Conservation (phyloP, 2,113 vertebrate genomes). For the Gambusia holbrooki region DNA sequence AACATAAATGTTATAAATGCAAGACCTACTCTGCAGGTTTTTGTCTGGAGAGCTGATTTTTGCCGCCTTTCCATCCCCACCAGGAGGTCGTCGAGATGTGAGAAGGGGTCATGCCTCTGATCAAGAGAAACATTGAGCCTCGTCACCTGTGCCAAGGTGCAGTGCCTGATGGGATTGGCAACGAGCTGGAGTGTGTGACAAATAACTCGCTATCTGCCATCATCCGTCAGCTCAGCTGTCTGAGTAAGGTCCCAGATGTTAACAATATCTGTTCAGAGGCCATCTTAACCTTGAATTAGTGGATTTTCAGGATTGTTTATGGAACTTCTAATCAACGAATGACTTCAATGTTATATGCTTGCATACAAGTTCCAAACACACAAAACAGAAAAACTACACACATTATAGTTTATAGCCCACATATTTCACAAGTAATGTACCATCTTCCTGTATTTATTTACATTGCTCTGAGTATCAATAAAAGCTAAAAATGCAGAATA, state of each 20-base stretch:
- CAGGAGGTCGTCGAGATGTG: constrained; percentile 41
- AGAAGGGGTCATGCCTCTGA: constrained; percentile 88
- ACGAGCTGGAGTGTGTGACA: constrained; percentile 87
- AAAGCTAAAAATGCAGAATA: not conserved
- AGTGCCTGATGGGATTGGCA: constrained; percentile 88
- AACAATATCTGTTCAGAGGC: not conserved
- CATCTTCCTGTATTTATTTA: not conserved
- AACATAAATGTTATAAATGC: not conserved
- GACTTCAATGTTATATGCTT: too few relatives aligned
- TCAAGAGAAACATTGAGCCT: constrained; percentile 94
- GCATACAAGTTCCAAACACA: not conserved
- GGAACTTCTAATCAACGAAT: not conserved
- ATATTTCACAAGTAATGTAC: not conserved
- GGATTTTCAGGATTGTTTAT: not conserved
- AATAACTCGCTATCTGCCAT: constrained; percentile 89
- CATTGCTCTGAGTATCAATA: too few relatives aligned
- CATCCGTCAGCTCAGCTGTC: constrained; percentile 94
- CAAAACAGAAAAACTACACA: too few relatives aligned
- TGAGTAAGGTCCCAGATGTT: constrained; percentile 83
- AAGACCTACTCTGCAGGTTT: not conserved
- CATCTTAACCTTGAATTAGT: not conserved
- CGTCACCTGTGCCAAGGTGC: constrained; percentile 88
- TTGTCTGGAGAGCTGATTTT: constrained; percentile 3
- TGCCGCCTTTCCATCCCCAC: constrained; percentile 14
- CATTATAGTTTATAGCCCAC: not conserved